Evolutionary conservation across 2,797 vertebrate species (phyloP), one percentile per base, ranked within the genome.

Genomic region (Cryptoblepharus egeriae): DNA sequence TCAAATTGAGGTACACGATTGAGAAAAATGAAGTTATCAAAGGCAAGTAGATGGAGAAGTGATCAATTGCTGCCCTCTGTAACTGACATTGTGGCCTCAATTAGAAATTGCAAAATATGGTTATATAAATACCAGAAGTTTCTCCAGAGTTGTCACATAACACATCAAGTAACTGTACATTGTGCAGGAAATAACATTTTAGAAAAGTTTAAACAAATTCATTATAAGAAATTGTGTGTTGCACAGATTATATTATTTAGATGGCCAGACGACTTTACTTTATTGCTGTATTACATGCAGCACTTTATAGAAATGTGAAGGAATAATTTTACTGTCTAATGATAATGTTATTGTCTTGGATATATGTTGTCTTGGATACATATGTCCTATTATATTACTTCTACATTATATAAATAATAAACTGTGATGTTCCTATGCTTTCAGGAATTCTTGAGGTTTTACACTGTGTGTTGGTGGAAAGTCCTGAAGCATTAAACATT

Each of bases 401-500:
- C 73, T 35, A 73, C 24, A 72, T 30, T 58, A 58, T 67, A 35
- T 45, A 35, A 30, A 57, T 4, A 45, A 35, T 64, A 76, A 81
- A 72, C 11, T 15, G 0, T 52, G n/a, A 11, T 70, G 35, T 0
- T 45, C 71, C 80, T 55, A 64, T 16, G 5, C 45, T 65, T 87
- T 2, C 37, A 99, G 98, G 98, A 82, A 99, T 99, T 91, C 93
- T 99, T 32, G 98, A 99, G 85, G 98, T 99, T 85, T 96, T 99
- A 87, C 98, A 99, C 84, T 99, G 98, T 94, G 98, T 99, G 11
- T 91, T 99, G 90, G 98, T 99, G 92, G 98, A 99, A 94, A 99
- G 98, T 92, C 98, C 98, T 35, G 98, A 99, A 94, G 98, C 98
- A 70, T 94, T 99, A 61, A 99, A 99, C 91, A 98, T 99, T 88